A percentile compares a stretch with the other conserved stretches of the same genome.
Evolutionary conservation across 1,140 invertebrate species (phyloP).

Genomic region (Artemia franciscana): DNA sequence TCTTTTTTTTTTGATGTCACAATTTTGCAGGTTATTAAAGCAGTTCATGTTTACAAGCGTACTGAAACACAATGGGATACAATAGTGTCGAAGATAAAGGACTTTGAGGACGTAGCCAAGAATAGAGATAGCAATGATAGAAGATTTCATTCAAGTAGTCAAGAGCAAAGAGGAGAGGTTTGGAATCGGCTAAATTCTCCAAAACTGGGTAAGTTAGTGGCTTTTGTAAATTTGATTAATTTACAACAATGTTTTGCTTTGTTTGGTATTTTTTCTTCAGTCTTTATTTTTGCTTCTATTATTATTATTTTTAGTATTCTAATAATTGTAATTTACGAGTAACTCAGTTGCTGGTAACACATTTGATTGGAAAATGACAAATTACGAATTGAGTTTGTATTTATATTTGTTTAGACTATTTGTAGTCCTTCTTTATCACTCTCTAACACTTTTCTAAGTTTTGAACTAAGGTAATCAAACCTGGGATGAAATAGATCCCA

Average conservation of each 20-base stretch:
- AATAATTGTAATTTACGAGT: no score
- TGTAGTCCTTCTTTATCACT: no score
- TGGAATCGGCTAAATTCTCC: not conserved
- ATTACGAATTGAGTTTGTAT: no score
- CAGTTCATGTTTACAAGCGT: constrained; percentile 59
- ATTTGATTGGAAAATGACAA: no score
- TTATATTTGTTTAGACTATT: no score
- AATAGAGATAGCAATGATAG: constrained; percentile 50
- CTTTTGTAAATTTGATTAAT: no score
- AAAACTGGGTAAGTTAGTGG: constrained; percentile 6
- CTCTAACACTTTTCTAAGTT: no score
- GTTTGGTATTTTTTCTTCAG: constrained; percentile 1
- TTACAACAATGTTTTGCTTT: not conserved
- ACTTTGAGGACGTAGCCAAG: constrained; percentile 61
- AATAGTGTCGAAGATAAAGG: constrained; percentile 42
- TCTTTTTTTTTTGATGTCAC: constrained; percentile 4
- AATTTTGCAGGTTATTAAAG: constrained; percentile 44
- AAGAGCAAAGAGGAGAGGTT: constrained; percentile 14
- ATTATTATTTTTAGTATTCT: no score
- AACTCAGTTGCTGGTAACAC: no score
- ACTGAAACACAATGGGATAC: constrained; percentile 81
- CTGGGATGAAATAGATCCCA: no score
- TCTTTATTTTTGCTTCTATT: constrained; percentile 8
- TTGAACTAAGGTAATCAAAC: no score
- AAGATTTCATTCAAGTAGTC: constrained; percentile 53